phyloP scores from a whole-genome alignment of 1,140 invertebrate genomes.

The roundworm (Caenorhabditis elegans) region WBcel235 BX284604.4:13199001-13199500 shows the following conservation, averaged over 20 bases:
- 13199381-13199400: no score
- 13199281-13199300: conserved; percentile 25
- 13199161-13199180: no score
- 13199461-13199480: no score
- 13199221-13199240: not conserved
- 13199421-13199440: no score
- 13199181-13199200: not conserved
- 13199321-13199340: no score
- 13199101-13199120: not conserved
- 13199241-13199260: not conserved
- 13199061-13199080: not conserved
- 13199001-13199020: not conserved
- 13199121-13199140: conserved; percentile 19
- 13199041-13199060: no score
- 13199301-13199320: not conserved
- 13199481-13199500: no score
- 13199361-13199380: no score
- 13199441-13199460: no score
- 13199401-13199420: no score
- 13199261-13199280: conserved; percentile 48
- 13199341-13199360: no score
- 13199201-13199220: no score
- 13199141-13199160: conserved; percentile 15
- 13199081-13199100: not conserved
- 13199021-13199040: not conserved